Base-by-base conservation (phyloP, 35 echinoderm and acorn worm genomes). In the Lytechinus variegatus region DNA sequence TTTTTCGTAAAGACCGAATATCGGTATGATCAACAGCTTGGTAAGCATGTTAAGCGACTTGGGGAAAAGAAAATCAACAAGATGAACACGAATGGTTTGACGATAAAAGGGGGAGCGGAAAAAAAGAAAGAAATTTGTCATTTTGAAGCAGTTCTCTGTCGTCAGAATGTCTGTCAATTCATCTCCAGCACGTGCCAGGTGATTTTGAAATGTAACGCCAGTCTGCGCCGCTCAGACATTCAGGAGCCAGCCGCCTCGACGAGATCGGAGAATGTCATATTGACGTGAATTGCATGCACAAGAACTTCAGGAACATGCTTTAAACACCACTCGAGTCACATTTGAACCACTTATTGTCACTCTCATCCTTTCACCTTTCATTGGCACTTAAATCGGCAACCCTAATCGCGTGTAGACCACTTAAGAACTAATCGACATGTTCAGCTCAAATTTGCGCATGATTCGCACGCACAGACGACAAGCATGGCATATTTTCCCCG, bases 311-410 rank as follows among this genome's bases (percentile, higher is more conserved):
- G 66, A 79, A 79, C 66, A 79, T 79, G 66, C 66, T 24, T 79
- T 24, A 79, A 79, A 79, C 66, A 79, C 66, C 66, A n/a, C 66
- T 79, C 66, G n/a, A 79, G 66, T 79, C 66, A 79, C 66, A 79
- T 79, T 79, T 79, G 19, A n/a, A 3, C 16, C 66, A 79, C 66
- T 79, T 79, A 79, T 79, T 79, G 66, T 79, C 66, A 79, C 66
- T 79, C 66, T 24, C 66, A 79, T 79, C 66, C 66, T 79, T 79
- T 24, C 66, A 79, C 66, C 66, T 79, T 79, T n/a, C 66, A 79
- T 24, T 79, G 66, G 19, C 66, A 79, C 66, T 79, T 79, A 79
- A 79, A 79, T 79, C 66, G 66, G 66, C 66, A 79, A 79, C 66
- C 66, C 66, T 79, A 79, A 79, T 79, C 66, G 66, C 66, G 19